phyloP scores from a whole-genome alignment of 2,113 vertebrate species.

The Ginglymostoma cirratum region DNA sequence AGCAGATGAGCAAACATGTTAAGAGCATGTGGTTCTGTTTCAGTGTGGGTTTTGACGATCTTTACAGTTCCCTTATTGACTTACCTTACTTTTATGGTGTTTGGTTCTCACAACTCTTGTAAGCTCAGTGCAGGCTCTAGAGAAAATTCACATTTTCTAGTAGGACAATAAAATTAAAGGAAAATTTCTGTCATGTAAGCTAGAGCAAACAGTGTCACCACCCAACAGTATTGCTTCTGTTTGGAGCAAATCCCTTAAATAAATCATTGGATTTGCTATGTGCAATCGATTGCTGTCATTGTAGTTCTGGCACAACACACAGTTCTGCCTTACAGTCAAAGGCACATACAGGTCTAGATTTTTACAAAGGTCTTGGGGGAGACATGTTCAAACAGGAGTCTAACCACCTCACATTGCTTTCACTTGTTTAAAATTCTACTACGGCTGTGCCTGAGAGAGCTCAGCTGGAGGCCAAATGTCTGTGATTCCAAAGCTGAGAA shows the following conservation, averaged over 20 bases:
- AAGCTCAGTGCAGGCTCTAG: not conserved
- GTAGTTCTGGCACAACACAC: not conserved
- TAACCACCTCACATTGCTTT: not conserved
- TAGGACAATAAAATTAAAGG: not conserved
- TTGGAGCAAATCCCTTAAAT: not conserved
- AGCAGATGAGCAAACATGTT: not conserved
- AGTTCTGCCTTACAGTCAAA: not conserved
- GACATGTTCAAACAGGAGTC: not conserved
- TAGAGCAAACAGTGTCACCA: not conserved
- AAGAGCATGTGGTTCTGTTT: not conserved
- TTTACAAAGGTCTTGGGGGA: not conserved
- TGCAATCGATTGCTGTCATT: not conserved
- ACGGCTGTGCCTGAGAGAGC: not conserved
- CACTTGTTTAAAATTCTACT: not conserved
- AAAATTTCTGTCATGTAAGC: not conserved
- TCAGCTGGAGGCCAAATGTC: not conserved
- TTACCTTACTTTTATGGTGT: not conserved
- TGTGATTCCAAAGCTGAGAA: not conserved
- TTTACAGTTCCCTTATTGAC: not conserved
- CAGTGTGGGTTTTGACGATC: not conserved
- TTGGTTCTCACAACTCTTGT: not conserved
- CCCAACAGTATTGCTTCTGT: not conserved
- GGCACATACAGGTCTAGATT: not conserved
- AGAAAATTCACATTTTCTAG: not conserved
- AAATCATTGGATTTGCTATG: not conserved